Evolutionary conservation across 2,113 vertebrate genomes (phyloP), one percentile per base, ranked within the genome.

Genomic region (Rhinopomastus cyanomelas): DNA sequence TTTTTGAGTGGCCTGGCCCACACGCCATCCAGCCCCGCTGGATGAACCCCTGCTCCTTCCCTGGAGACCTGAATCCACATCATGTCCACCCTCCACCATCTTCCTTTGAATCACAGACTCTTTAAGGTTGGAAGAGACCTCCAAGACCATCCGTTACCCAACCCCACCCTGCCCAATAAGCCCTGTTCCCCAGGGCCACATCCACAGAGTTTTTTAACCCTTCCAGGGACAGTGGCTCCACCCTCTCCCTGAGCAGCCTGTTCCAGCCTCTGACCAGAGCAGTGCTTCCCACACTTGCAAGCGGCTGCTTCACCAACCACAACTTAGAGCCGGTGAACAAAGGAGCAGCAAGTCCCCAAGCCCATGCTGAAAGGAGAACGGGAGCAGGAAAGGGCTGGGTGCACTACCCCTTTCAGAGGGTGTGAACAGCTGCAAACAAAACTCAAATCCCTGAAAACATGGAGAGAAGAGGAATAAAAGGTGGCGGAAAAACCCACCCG

Each of bases 391-490:
- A 57, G 26, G 34, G 26, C 11, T n/a, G 42, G 34, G 36, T 29
- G 69, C 2, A 1, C 17, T 56, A 7, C 11, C 44, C 64, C 12
- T 57, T 83, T 72, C 72, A 64, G 52, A 14, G 55, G 34, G 11
- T 48, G 22, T 4, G 27, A 84, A 73, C 57, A 42, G 62, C 66
- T 65, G 62, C 51, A 81, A 92, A 90, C 48, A 94, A 89, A 36
- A 21, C 32, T 64, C 66, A 87, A 46, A 88, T 88, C 60, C 64
- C 74, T 87, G 57, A 91, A 92, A 92, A 78, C 48, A 82, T 53
- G 52, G 56, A 87, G 44, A 86, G 78, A 80, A 93, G n/a, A 87
- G 49, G 61, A 94, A 94, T 88, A 96, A 95, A 93, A 91, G 73
- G 83, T 68, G 74, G 56, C 84, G 85, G 77, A 81, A 93, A 95